These are phyloP conservation scores for Ochropleura plecta DNA, from an alignment of 2,888 invertebrate genomes.

Conservation along the genomic window DNA sequence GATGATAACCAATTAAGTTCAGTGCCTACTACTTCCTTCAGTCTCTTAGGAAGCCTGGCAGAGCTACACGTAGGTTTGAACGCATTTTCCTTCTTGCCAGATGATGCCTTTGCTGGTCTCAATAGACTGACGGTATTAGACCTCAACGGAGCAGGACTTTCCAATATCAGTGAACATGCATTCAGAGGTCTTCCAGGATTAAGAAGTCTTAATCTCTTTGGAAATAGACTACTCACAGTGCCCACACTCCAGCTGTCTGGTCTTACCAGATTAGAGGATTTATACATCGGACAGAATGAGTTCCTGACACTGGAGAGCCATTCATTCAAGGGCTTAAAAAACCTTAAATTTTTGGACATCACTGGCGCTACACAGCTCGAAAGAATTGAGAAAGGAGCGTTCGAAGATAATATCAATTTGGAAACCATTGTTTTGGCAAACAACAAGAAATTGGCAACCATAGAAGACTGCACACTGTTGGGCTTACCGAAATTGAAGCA, in stretches of 20 bases:
- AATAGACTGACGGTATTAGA: slow-evolving; percentile 94
- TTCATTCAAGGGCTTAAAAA: slow-evolving; percentile 94
- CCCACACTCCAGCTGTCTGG: slow-evolving; percentile 94
- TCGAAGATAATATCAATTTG: slow-evolving; percentile 95
- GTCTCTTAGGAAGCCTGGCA: slow-evolving; percentile 94
- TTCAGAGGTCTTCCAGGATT: slow-evolving; percentile 94
- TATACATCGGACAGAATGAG: slow-evolving; percentile 96
- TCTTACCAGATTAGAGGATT: slow-evolving; percentile 94
- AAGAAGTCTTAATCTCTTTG: slow-evolving; percentile 94
- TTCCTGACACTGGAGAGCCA: slow-evolving; percentile 93
- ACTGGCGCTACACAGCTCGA: slow-evolving; percentile 94
- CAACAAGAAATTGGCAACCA: slow-evolving; percentile 93
- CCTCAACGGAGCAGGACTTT: slow-evolving; percentile 94
- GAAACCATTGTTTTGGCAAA: slow-evolving; percentile 94
- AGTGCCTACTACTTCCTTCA: slow-evolving; percentile 94
- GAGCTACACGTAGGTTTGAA: slow-evolving; percentile 96
- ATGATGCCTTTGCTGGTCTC: slow-evolving; percentile 94
- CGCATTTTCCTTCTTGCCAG: slow-evolving; percentile 94
- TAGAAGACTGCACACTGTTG: slow-evolving; percentile 94
- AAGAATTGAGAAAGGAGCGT: slow-evolving; percentile 94
- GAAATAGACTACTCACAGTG: slow-evolving; percentile 93
- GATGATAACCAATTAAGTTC: slow-evolving; percentile 95
- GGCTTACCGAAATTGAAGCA: slow-evolving; percentile 95
- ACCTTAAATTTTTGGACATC: slow-evolving; percentile 94
- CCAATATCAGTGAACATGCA: slow-evolving; percentile 94